These are phyloP conservation scores for Drosophila bipectinata DNA, from an alignment of 1,140 invertebrate genomes.

Conservation along the genomic window DNA sequence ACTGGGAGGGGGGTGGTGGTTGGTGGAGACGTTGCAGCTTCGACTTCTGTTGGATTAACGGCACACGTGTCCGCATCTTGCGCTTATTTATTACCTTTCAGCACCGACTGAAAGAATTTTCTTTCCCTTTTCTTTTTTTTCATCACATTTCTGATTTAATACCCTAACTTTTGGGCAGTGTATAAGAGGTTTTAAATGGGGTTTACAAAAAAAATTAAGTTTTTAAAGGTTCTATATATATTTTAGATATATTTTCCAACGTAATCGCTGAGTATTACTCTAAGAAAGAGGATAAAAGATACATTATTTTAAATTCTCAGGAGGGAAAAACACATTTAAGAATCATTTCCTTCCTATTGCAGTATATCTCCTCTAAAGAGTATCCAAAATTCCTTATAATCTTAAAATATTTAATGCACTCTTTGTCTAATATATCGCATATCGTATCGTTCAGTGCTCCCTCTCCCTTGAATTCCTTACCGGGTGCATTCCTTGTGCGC, in stretches of 20 bases:
- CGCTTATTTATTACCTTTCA: conserved; percentile 81
- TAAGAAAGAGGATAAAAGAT: too few relatives aligned
- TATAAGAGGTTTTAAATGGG: too few relatives aligned
- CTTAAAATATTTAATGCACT: not conserved
- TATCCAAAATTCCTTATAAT: not conserved
- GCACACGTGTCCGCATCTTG: conserved; percentile 77
- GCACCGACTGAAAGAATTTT: conserved; percentile 59
- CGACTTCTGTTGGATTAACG: conserved; percentile 66
- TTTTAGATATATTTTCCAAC: too few relatives aligned
- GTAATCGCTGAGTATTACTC: too few relatives aligned
- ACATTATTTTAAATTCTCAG: too few relatives aligned
- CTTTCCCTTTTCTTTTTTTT: conserved; percentile 39
- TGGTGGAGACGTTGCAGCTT: conserved; percentile 17
- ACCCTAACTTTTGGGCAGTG: conserved; percentile 16
- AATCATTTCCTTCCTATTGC: too few relatives aligned
- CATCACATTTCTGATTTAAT: conserved; percentile 36
- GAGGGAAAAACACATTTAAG: too few relatives aligned
- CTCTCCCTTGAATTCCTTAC: conserved; percentile 34
- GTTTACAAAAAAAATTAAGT: too few relatives aligned
- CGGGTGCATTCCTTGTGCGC: conserved; percentile 42
- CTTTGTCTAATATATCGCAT: conserved; percentile 47
- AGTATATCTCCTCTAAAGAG: not conserved
- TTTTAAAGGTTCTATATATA: too few relatives aligned
- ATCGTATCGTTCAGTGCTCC: conserved; percentile 33
- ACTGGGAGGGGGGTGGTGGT: not conserved